A percentile compares a stretch with the other conserved stretches of the same genome.
phyloP scores from a whole-genome alignment of 2,888 invertebrate genomes.

The Plebejus argus region DNA sequence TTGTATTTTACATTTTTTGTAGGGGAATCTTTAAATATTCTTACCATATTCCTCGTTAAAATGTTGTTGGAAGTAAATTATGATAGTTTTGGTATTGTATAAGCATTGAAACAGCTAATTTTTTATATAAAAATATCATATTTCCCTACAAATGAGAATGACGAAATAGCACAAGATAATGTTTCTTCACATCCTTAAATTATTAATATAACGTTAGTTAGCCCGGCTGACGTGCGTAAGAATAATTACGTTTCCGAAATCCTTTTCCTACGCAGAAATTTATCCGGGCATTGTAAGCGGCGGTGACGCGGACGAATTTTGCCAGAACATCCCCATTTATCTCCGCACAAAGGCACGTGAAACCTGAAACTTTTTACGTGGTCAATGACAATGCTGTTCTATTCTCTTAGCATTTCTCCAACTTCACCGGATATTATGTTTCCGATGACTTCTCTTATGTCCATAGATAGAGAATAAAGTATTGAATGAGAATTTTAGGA shows the following conservation, averaged over 20 bases:
- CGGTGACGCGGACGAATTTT: constrained; percentile 79
- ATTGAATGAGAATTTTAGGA: not conserved
- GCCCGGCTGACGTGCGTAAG: constrained; percentile 70
- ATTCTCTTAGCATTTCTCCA: constrained; percentile 72
- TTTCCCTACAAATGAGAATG: too few relatives aligned
- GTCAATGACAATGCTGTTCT: constrained; percentile 76
- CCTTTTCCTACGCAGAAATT: constrained; percentile 79
- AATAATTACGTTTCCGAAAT: constrained; percentile 80
- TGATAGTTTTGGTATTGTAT: not conserved
- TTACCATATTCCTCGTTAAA: not conserved
- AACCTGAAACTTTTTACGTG: constrained; percentile 79
- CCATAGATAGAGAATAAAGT: not conserved
- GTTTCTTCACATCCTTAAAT: too few relatives aligned
- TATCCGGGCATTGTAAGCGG: constrained; percentile 76
- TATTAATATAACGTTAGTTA: constrained; percentile 66
- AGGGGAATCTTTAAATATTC: not conserved
- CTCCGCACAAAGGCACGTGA: constrained; percentile 76
- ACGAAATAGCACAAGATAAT: too few relatives aligned
- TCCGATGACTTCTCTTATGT: constrained; percentile 40
- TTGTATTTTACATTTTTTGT: constrained; percentile 20
- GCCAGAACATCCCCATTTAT: constrained; percentile 77
- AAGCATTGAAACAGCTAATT: not conserved
- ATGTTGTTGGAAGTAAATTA: not conserved
- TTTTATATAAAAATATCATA: too few relatives aligned
- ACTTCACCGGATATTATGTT: constrained; percentile 64